These are phyloP conservation scores for Chloromyia formosa DNA, from an alignment of 2,888 invertebrate genomes.

Conservation along the genomic window DNA sequence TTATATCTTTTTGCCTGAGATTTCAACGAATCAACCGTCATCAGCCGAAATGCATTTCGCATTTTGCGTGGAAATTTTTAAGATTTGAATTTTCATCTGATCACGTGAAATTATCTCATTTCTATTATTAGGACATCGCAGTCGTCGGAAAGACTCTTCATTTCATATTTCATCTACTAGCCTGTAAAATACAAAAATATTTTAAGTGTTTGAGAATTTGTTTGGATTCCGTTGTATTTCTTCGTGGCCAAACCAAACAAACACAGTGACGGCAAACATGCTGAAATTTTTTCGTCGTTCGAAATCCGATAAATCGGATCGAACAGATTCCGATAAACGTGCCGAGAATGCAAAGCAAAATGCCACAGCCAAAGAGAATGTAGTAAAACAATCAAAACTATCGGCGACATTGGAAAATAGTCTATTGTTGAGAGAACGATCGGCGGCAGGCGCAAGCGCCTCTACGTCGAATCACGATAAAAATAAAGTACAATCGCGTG, in stretches of 20 bases:
- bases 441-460: conserved; percentile 32
- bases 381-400: conserved; percentile 41
- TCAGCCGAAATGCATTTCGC: background rate
- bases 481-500: conserved; percentile 41
- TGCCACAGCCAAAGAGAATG: conserved; percentile 51
- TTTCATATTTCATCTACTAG: conserved; percentile 33
- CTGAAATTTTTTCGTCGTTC: conserved; percentile 59
- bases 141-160: conserved; percentile 17
- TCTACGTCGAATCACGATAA: conserved; percentile 37
- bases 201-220: background rate
- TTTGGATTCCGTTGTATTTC: background rate
- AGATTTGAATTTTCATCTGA: background rate
- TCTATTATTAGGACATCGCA: conserved; percentile 32
- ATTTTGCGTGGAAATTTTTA: background rate
- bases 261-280: conserved; percentile 52
- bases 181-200: background rate
- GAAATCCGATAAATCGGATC: conserved; percentile 43
- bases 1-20: conserved; percentile 15
- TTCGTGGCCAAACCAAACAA: background rate
- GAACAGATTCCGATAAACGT: background rate
- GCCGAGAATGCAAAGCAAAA: conserved; percentile 14
- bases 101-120: conserved; percentile 35
- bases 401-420: conserved; percentile 39
- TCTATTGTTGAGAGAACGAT: background rate
- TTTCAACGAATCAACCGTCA: background rate